Evolutionary conservation across 2,113 vertebrate species (phyloP), one percentile per base, ranked within the genome.

Genomic region (Pelvicachromis taeniatus): DNA sequence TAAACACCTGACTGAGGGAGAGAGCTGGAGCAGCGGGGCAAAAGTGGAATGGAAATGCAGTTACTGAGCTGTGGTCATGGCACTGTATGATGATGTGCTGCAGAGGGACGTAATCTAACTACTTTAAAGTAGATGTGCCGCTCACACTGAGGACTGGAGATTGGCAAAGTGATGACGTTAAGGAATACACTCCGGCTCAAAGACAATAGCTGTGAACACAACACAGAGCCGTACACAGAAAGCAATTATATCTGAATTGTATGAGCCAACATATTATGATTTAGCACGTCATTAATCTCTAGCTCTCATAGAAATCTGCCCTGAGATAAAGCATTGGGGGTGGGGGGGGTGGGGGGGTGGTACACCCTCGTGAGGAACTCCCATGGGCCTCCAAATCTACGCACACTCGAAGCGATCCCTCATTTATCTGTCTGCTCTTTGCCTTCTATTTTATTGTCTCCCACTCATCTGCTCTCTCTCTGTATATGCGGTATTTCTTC

Each of bases 211-310:
- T 21, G 17, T 54, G 31, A 85, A 73, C n/a, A 19, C 9, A 65
- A 58, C 82, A 75, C 50, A 56, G 73, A 81, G 65, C 77, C 12
- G 40, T 38, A 21, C 59, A 58, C 40, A 63, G 4, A 55, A 63
- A 82, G 63, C 55, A 79, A 83, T 63, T 40, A 42, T 23, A 86
- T 89, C 82, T 61, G 77, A 87, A 80, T 31, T 6, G 52, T 65
- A 55, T 54, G 73, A 83, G 55, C 55, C 58, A 19, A 68, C 70
- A 55, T 88, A 82, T 75, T 89, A 80, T 33, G 88, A 87, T 85
- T 88, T 84, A 90, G 89, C 85, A 86, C 26, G 12, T 80, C 90
- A 85, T 93, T 90, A 93, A 93, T 93, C 91, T 91, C 84, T 35
- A 48, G 29, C 80, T 90, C 87, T 90, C 90, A 40, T 21, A 85